Conservation (phyloP, 2,797 vertebrate species). For the Leptoclinus maculatus region DNA sequence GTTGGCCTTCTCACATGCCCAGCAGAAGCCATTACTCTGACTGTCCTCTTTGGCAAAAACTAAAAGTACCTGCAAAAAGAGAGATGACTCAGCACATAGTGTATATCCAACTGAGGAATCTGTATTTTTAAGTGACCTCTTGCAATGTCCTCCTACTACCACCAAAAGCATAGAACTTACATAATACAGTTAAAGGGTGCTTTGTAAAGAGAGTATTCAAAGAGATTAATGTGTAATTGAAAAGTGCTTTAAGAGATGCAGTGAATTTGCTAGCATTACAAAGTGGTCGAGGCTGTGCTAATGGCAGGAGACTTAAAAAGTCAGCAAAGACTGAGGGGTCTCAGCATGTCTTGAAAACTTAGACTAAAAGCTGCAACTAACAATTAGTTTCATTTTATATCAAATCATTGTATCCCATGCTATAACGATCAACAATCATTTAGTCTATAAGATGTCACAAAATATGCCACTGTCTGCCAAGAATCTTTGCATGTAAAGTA, state of each 20-base stretch:
- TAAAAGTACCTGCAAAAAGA: constrained; percentile 92
- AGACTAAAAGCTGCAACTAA: background rate
- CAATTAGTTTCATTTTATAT: background rate
- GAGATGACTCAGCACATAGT: constrained; percentile 36
- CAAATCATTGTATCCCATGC: background rate
- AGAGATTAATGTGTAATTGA: background rate
- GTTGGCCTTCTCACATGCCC: constrained; percentile 95
- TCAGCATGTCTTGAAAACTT: background rate
- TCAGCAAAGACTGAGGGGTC: background rate
- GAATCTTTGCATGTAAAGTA: background rate
- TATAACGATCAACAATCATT: background rate
- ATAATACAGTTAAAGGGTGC: background rate
- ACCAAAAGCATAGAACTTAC: background rate
- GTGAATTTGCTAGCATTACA: background rate
- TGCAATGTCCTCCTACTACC: background rate
- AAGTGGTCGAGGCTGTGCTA: background rate
- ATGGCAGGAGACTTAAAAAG: background rate
- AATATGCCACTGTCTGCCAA: background rate
- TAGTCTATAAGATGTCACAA: background rate
- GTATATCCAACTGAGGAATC: constrained; percentile 1
- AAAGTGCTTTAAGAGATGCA: background rate
- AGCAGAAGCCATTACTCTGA: constrained; percentile 95
- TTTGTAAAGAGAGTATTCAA: background rate
- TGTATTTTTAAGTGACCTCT: constrained; percentile 1
- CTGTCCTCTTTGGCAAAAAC: constrained; percentile 99